Evolutionary conservation across 2,888 invertebrate species (phyloP).

Genomic region (Dryobota labecula): DNA sequence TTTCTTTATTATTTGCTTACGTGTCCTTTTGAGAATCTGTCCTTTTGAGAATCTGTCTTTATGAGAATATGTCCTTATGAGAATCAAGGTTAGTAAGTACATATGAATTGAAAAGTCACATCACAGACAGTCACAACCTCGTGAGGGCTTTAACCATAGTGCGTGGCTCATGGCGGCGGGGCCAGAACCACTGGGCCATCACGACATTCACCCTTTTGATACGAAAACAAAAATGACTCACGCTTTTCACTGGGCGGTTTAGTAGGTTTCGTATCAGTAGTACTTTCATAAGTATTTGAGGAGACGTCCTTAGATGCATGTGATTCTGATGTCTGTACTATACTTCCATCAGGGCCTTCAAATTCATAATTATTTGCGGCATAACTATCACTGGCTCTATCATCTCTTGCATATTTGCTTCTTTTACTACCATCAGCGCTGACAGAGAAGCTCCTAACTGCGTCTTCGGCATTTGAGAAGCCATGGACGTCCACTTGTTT

Average conservation of each 20-base stretch:
- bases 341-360: background rate
- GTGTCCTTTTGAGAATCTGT: no score
- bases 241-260: background rate
- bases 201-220: background rate
- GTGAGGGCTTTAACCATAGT: no score
- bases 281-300: background rate
- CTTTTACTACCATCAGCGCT: background rate
- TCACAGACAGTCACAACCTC: no score
- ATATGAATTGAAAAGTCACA: no score
- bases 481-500: rapidly evolving
- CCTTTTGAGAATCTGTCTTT: no score
- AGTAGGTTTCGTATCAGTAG: background rate
- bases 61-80: no score
- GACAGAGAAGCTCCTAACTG: no score
- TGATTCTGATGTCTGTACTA: background rate
- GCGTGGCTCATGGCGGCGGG: no score
- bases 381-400: background rate
- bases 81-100: no score
- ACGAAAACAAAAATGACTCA: background rate
- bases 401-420: background rate
- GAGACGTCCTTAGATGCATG: background rate
- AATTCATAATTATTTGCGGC: background rate
- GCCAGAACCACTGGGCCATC: background rate
- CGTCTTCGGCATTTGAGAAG: no score
- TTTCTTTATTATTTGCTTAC: no score